Conservation (phyloP, 1,140 invertebrate species). For the Elysia chlorotica region DNA sequence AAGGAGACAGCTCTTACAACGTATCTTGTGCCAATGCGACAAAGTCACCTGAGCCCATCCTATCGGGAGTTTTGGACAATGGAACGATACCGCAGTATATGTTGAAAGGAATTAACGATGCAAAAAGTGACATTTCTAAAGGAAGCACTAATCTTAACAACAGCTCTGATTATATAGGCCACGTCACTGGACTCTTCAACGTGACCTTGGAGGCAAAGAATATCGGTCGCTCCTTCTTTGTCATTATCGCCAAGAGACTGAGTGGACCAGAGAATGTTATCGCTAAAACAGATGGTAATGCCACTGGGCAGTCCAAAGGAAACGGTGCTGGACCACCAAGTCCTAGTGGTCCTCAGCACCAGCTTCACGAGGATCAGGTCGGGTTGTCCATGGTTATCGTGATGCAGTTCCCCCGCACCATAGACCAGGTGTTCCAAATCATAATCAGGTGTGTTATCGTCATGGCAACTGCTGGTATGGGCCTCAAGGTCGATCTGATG, state of each 20-base stretch:
- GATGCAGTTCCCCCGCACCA: slow-evolving; percentile 1
- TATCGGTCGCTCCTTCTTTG: slow-evolving; percentile 5
- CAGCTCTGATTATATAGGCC: not conserved
- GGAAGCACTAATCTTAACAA: not conserved
- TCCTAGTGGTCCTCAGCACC: not conserved
- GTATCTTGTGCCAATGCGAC: not conserved
- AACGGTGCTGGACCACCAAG: not conserved
- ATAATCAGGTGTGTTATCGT: not conserved
- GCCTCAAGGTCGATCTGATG: slow-evolving; percentile 43
- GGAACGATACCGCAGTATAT: not conserved
- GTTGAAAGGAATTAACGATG: not conserved
- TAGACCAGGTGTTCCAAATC: not conserved
- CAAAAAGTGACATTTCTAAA: too few species aligned
- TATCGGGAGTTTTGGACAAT: not conserved
- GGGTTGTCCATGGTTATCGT: slow-evolving; percentile 10
- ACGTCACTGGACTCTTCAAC: not conserved
- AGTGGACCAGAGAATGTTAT: not conserved
- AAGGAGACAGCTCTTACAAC: not conserved
- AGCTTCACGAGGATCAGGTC: not conserved
- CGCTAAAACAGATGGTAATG: not conserved
- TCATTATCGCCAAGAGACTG: not conserved
- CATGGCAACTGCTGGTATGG: slow-evolving; percentile 2
- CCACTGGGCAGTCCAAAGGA: not conserved
- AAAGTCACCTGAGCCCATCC: too few species aligned
- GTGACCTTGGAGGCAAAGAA: not conserved